Base-by-base conservation (phyloP, 2,888 invertebrate species). In the Dromius quadrimaculatus region DNA sequence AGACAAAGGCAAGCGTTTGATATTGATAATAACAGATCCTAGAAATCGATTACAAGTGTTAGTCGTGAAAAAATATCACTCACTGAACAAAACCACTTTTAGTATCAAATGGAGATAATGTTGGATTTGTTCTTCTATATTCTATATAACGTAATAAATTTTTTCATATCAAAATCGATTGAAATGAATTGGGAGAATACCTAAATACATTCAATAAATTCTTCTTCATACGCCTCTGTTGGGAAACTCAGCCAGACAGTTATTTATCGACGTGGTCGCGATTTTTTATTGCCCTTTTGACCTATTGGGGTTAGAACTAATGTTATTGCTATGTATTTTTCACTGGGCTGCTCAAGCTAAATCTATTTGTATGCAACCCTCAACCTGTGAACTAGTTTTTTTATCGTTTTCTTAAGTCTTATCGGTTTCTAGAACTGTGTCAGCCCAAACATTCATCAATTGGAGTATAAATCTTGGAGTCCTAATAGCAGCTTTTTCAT, bases 281-380 rank as follows among this genome's bases (percentile, higher is more conserved):
- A 68, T 70, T 70, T 70, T 70, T 70, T 70, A 70, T 70, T 70
- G 59, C 70, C 38, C 54, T 70, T 66, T 70, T 70, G 70, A 70
- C 70, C 62, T 70, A 70, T 70, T 62, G 70, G 22, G 70, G 70
- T 70, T 70, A 62, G 50, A 62, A 70, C 70, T 61, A 70, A 70
- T 70, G 70, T 70, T 70, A 61, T 70, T 61, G 70, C 70, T 20
- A 62, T 70, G 70, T 70, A 62, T 70, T 62, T 70, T 70, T 70
- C 70, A 70, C 59, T 28, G 68, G 15, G 8, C 38, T 11, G 38
- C n/a, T 28, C 8, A 23, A 13, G 50, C 28, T 28, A 54, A 15
- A 23, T 41, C 41, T 59, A 66, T 68, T 68, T 59, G 68, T 68
- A 68, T 68, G 68, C 68, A 68, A 43, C 68, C 59, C 32, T 59